Conservation (phyloP, 2,888 invertebrate genomes). For the Drosophila neonasuta region DNA sequence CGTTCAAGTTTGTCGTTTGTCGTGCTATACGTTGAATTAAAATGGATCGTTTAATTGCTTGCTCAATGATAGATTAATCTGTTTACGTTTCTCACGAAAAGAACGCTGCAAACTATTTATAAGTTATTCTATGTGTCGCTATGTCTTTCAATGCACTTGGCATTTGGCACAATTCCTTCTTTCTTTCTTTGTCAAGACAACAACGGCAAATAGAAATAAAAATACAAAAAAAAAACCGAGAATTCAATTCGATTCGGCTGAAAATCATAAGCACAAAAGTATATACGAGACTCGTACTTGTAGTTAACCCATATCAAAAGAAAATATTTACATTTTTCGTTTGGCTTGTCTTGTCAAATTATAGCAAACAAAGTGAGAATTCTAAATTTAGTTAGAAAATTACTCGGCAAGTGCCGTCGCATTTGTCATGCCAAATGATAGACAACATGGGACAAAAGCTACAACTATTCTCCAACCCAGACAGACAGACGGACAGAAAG, state of each 20-base stretch:
- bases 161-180: conserved; percentile 63
- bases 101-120: conserved; percentile 38
- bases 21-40: conserved; percentile 53
- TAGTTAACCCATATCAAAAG: conserved; percentile 30
- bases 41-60: conserved; percentile 71
- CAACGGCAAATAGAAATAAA: conserved; percentile 22
- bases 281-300: conserved; percentile 3
- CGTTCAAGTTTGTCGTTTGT: conserved; percentile 3
- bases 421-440: conserved; percentile 39
- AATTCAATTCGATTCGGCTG: conserved; percentile 30
- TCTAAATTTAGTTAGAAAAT: conserved; percentile 55
- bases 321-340: conserved; percentile 30
- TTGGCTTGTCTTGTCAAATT: conserved; percentile 38
- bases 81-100: conserved; percentile 48
- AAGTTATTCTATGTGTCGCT: conserved; percentile 29
- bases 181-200: conserved; percentile 16
- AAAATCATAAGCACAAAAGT: conserved; percentile 1
- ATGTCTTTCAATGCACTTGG: conserved; percentile 63
- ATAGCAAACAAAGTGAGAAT: conserved; percentile 36
- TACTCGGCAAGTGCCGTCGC: conserved; percentile 26
- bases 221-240: conserved; percentile 1
- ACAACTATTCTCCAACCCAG: conserved; percentile 1
- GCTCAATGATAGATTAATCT: conserved; percentile 68
- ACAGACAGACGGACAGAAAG: conserved; percentile 1
- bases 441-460: conserved; percentile 21